Evolutionary conservation across 2,797 vertebrate species (phyloP), one percentile per base, ranked within the genome.

Genomic region (Diplodus sargus): DNA sequence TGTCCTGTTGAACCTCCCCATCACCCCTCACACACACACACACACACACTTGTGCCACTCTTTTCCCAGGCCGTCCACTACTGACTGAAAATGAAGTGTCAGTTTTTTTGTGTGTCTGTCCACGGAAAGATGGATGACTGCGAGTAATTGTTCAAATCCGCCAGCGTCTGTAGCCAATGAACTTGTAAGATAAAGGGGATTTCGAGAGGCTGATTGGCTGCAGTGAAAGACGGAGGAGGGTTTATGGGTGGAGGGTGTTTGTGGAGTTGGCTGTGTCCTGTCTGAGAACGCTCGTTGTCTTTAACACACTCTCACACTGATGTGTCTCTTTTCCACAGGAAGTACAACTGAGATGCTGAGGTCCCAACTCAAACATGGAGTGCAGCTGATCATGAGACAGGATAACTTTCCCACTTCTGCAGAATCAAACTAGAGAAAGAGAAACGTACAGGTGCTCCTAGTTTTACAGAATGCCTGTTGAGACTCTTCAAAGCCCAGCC

Each of bases 401-500:
- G 79, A 22, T 70, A 59, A 61, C 22, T 3, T 12, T 13, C 0
- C 61, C 2, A 6, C 42, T 56, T 64, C 51, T 30, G 49, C 60
- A 34, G n/a, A 47, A 42, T 30, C 23, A 52, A 39, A 11, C 39
- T 39, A 39, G 39, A 39, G 39, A 48, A 52, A 54, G n/a, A 34
- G 30, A 34, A 34, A 7, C 5, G 5, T 34, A 7, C 30, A 49
- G 57, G 20, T 39, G 20, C 22, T 22, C 16, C 34, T 28, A 18
- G 18, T 67, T 52, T 28, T 14, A 52, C 62, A 85, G 43, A 69
- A 95, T 96, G 95, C 92, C 95, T 28, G 74, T 92, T 74, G 94
- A 94, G 60, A 70, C 82, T 34, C 57, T 95, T n/a, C 87, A 85
- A 28, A 85, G 76, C 0, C 79, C 90, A 0, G 54, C 25, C 3